Base-by-base conservation (phyloP, 2,113 vertebrate genomes). In the Leucoraja erinaceus region DNA sequence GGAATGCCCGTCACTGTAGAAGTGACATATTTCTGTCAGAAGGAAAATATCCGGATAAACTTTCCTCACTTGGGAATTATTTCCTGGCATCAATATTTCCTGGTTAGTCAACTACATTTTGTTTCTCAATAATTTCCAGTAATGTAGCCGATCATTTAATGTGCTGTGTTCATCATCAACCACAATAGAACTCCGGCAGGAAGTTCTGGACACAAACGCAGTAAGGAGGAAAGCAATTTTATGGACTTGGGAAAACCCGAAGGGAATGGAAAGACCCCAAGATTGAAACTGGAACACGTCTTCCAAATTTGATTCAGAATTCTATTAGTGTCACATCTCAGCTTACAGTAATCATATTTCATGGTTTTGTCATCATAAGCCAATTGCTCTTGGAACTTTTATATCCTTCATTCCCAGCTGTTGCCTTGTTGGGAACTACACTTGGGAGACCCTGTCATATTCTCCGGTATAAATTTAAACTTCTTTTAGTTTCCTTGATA, bases 61-160 rank as follows among this genome's bases (percentile, higher is more conserved):
- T 28, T n/a, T 61, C 12, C 56, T 86, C 83, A 86, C n/a, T 86
- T 86, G 83, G 25, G 56, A 84, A 59, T 84, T 84, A 84, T 63
- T 61, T 86, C 16, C 28, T 86, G 83, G n/a, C 28, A 1, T 9
- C n/a, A 16, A 1, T 9, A 16, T 5, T 63, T 86, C 83, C 83
- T 63, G 83, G 56, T 14, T 16, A 47, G 56, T 86, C 56, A 61
- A 81, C 78, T 81, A 47, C 78, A 54, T 22, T 54, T 56, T 81
- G 20, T 81, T 81, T 54, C 47, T 81, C 38, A 81, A 54, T 81
- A 81, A 4, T 61, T 63, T 63, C 83, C 28, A 61, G 83, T 86
- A 11, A 86, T 14, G 11, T 61, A 14, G 56, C 10, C 61, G 14
- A 86, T 63, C 83, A 61, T n/a, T 86, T n/a, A 86, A 28, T 86